Base-by-base conservation (phyloP, 1,140 invertebrate genomes). In the Saxidomus purpurata region DNA sequence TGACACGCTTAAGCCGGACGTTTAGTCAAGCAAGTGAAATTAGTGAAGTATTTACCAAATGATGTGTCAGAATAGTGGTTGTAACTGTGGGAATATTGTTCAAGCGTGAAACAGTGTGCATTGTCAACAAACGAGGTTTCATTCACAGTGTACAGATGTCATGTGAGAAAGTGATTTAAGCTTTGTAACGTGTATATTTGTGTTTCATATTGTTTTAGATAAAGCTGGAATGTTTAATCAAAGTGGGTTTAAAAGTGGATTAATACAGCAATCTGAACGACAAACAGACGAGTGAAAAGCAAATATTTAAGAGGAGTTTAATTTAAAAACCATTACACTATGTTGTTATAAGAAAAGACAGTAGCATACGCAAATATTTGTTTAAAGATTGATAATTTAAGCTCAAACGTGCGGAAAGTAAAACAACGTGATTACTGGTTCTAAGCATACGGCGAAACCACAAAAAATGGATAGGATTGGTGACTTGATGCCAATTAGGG, bases 201-300 rank as follows among this genome's bases (percentile, higher is more conserved):
- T 55, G 52, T 15, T 22, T 11, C 15, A 55, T 13, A 11, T 55
- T 13, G 52, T 4, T 4, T 15, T 15, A n/a, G n/a, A 55, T 55
- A 63, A 63, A 63, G 22, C 28, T n/a, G 52, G 13, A 55, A 19
- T 55, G 52, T n/a, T 15, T 55, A 8, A 55, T 55, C 8, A 6
- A 3, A 13, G 52, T 13, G n/a, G 4, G n/a, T 19, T 28, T 9
- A 63, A 63, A 19, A 9, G 8, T 19, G 25, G n/a, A 28, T 63
- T 63, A 28, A 28, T 63, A 63, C n/a, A 8, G 25, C 59, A 28
- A 63, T 63, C 28, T 28, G 19, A 3, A 63, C 8, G 15, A n/a
- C 59, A 63, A 63, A 63, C 28, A 63, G 25, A 63, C 59, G 59
- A n/a, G n/a, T 11, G 59, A 63, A 63, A 63, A 63, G n/a, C 59